A percentile compares a stretch with the other conserved stretches of the same genome.
Conservation (phyloP, 1,140 invertebrate genomes). For the Caerostris darwini region DNA sequence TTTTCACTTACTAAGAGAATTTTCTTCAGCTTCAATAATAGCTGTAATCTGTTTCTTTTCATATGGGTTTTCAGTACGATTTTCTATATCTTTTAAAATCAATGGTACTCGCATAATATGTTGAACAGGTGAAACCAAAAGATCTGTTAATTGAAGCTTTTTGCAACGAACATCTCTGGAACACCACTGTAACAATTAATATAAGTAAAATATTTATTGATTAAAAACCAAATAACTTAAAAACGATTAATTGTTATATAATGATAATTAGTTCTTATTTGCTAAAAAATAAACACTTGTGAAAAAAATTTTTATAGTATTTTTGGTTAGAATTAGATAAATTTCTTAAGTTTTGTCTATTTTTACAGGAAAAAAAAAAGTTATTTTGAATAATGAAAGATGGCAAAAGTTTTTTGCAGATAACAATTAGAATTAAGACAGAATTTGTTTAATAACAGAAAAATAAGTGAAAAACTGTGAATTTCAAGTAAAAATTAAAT, state of each 20-base stretch:
- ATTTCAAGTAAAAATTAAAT: no score
- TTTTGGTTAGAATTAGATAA: no score
- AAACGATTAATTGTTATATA: background rate
- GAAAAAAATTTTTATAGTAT: background rate
- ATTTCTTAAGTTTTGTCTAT: no score
- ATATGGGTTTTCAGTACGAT: constrained; percentile 84
- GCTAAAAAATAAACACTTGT: background rate
- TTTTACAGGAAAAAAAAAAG: no score
- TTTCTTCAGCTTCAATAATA: constrained; percentile 86
- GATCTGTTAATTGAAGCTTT: constrained; percentile 86
- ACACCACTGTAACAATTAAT: constrained; percentile 83
- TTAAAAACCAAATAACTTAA: no score
- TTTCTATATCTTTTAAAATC: constrained; percentile 85
- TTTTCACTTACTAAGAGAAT: constrained; percentile 84
- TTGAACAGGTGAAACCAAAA: constrained; percentile 87
- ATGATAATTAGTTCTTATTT: background rate
- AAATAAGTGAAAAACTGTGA: no score
- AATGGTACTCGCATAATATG: constrained; percentile 88
- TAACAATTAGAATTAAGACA: no score
- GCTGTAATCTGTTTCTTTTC: constrained; percentile 84
- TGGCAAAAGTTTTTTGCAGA: no score
- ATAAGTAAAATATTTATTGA: background rate
- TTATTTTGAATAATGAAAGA: no score
- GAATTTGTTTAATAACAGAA: no score
- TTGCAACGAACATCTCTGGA: constrained; percentile 86